A percentile compares a stretch with the other conserved stretches of the same genome.
phyloP scores from a whole-genome alignment of 2,113 vertebrate genomes.

The Hemicordylus capensis region DNA sequence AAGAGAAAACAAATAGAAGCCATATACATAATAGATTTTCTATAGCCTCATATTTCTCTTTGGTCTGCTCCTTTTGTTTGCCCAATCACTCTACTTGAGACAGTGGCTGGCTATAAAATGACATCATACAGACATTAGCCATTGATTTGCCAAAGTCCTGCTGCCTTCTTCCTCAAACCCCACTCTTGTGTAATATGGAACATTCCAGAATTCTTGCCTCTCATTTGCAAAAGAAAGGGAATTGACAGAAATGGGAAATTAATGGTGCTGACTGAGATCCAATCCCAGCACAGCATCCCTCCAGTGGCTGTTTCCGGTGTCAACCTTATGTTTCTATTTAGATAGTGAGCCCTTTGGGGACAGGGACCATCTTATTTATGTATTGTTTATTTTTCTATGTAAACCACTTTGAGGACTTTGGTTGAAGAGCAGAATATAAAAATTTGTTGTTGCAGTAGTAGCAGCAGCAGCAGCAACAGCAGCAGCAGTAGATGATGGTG shows the following conservation, averaged over 20 bases:
- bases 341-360: too few relatives aligned
- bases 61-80: neutral
- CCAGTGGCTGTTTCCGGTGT: too few relatives aligned
- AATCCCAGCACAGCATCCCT: too few relatives aligned
- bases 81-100: slow-evolving; percentile 16
- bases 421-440: too few relatives aligned
- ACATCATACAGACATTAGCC: neutral
- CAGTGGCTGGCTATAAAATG: neutral
- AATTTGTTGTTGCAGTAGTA: too few relatives aligned
- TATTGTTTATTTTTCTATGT: too few relatives aligned
- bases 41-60: slow-evolving; percentile 7
- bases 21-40: slow-evolving; percentile 11
- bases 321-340: too few relatives aligned
- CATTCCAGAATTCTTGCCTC: neutral
- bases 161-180: neutral
- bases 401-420: too few relatives aligned
- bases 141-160: neutral
- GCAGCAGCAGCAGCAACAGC: too few relatives aligned
- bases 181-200: neutral
- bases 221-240: slow-evolving; percentile 7
- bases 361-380: too few relatives aligned
- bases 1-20: neutral
- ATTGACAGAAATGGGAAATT: neutral
- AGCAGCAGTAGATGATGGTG: too few relatives aligned
- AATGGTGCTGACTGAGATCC: neutral